Evolutionary conservation across 2,797 vertebrate genomes (phyloP), one percentile per base, ranked within the genome.

Genomic region (Gambelia wislizenii): DNA sequence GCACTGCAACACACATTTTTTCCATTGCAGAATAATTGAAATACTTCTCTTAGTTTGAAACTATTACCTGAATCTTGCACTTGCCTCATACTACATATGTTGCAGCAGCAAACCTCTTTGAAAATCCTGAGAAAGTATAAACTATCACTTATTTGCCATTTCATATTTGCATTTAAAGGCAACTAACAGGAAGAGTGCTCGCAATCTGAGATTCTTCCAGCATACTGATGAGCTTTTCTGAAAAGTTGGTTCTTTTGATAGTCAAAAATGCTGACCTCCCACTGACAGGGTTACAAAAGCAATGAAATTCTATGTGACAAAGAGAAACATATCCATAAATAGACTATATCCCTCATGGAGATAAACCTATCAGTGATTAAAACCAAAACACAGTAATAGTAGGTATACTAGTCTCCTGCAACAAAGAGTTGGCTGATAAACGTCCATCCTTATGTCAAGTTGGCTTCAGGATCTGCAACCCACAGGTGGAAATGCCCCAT

Each of bases 81-180:
- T 69, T 78, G 85, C 0, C 44, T 14, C 25, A 4, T 33, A 76
- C 9, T 83, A 69, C 67, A 49, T n/a, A 83, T 91, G 67, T 85
- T 85, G 78, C 88, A 86, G 54, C 36, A 91, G 87, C 25, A 76
- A 75, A 16, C 39, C 20, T 86, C 33, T 90, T 91, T 90, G n/a
- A 84, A 92, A 89, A 76, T 81, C 61, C 22, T 81, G 89, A 70
- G 84, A 87, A 64, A 67, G 49, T 79, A 90, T 54, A 87, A 61
- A 89, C 27, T 25, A 88, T 89, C 80, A 77, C 30, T 77, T 92
- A 87, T 56, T 72, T 92, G 16, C 16, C 52, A 84, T 91, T 94
- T 92, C 88, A 49, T 82, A 85, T 90, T 88, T 64, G 59, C 70
- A 84, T 91, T 85, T 92, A 95, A 92, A 80, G 16, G 90, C 83